Evolutionary conservation across 2,113 vertebrate species (phyloP), one percentile per base, ranked within the genome.

Genomic region (Hyla sarda): DNA sequence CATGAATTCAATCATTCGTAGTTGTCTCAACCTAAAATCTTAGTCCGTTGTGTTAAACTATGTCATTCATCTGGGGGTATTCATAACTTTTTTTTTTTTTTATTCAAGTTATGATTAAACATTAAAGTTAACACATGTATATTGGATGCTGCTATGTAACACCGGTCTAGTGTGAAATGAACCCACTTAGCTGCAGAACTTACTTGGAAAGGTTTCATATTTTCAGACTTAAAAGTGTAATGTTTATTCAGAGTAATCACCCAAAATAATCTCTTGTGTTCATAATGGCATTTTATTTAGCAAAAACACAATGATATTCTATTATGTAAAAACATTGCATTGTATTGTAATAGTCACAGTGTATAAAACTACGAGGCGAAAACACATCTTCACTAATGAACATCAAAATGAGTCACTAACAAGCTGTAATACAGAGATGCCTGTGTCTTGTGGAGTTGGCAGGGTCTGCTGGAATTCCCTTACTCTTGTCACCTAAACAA

Each of bases 161-260:
- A 83, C 16, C 41, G n/a, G 82, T 54, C 65, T 54, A 12, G 25
- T 72, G 62, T 56, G 67, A 72, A 75, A 62, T 41, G 23, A 83
- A 12, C 82, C 72, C 82, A 75, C 82, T 73, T 84, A 28, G 54
- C 45, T 60, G 41, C 37, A 54, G 54, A 73, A 28, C 71, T 60
- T 74, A 75, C 52, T 84, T 84, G 72, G 82, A 84, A 74, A 17
- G n/a, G 32, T 41, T 75, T 84, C 71, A 84, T 65, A 58, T 84
- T 76, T 84, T 84, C 73, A 84, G 54, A 76, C 72, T 84, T 84
- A 60, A 56, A 72, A 84, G 72, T 84, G 54, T 84, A 74, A 84
- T 84, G 83, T 84, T 84, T 84, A 84, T 84, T 84, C 83, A 84
- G 73, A 84, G 82, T 75, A 84, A 84, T 75, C 56, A 84, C 82